Evolutionary conservation across 2,888 invertebrate species (phyloP).

Genomic region (Himalopsyche anomala): DNA sequence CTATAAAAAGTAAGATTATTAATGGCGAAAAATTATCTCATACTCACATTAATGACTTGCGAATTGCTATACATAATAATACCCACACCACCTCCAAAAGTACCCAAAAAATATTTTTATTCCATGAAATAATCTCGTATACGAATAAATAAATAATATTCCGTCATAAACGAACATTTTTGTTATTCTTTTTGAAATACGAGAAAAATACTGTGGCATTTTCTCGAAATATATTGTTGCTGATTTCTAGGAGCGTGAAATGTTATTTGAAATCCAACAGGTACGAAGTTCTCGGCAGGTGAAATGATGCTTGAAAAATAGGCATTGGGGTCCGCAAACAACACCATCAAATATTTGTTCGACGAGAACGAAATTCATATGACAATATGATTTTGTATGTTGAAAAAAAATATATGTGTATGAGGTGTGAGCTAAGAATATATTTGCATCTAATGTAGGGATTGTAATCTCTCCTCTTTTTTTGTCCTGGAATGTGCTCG

Average conservation of each 20-base stretch:
- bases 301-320: constrained; percentile 40
- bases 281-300: constrained; percentile 23
- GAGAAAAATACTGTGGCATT: background rate
- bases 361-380: background rate
- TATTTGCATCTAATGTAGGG: no score
- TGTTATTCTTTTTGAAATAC: background rate
- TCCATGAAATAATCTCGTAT: background rate
- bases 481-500: no score
- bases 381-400: constrained; percentile 22
- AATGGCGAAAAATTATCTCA: no score
- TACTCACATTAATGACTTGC: background rate
- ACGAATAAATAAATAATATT: constrained; percentile 28
- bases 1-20: no score
- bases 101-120: background rate
- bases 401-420: no score
- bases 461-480: no score
- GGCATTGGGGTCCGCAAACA: constrained; percentile 24
- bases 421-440: no score
- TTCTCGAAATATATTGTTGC: constrained; percentile 12
- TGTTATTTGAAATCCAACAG: constrained; percentile 30
- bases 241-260: constrained; percentile 26
- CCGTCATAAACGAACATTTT: background rate
- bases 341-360: constrained; percentile 32
- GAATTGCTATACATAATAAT: background rate
- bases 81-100: background rate